Conservation (phyloP, 2,113 vertebrate genomes). For the Hippocampus zosterae region DNA sequence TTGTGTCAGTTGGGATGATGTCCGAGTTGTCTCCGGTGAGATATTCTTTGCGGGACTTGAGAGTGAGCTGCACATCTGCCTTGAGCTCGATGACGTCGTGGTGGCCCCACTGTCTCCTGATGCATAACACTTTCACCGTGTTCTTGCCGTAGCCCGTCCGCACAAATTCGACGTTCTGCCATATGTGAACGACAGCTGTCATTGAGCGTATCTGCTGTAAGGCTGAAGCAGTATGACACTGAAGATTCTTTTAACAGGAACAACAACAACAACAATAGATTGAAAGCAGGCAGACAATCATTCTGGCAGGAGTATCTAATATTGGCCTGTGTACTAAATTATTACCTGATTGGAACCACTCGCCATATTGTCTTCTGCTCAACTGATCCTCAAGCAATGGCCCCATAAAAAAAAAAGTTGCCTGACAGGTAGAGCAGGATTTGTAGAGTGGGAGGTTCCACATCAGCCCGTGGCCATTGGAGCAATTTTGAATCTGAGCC, state of each 20-base stretch:
- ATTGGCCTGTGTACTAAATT: not conserved
- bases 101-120: slow-evolving; percentile 75
- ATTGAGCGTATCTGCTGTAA: not conserved
- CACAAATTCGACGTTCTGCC: slow-evolving; percentile 85
- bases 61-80: slow-evolving; percentile 81
- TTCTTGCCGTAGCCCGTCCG: slow-evolving; percentile 91
- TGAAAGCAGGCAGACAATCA: not conserved
- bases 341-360: slow-evolving; percentile 59
- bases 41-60: slow-evolving; percentile 84
- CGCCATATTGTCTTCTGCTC: slow-evolving; percentile 49
- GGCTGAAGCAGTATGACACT: not conserved
- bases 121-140: slow-evolving; percentile 80
- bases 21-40: slow-evolving; percentile 82
- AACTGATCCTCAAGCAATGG: slow-evolving; percentile 5
- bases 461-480: slow-evolving; percentile 12
- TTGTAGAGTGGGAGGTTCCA: slow-evolving; percentile 43
- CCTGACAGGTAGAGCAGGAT: slow-evolving; percentile 14
- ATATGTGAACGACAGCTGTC: slow-evolving; percentile 11
- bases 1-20: slow-evolving; percentile 94
- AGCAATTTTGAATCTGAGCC: slow-evolving; percentile 8
- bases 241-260: not conserved
- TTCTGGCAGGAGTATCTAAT: not conserved
- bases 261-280: not conserved
- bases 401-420: slow-evolving; percentile 1
- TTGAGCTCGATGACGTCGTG: slow-evolving; percentile 83